These are phyloP conservation scores for Chironomus tepperi DNA, from an alignment of 1,140 invertebrate genomes.

Conservation along the genomic window DNA sequence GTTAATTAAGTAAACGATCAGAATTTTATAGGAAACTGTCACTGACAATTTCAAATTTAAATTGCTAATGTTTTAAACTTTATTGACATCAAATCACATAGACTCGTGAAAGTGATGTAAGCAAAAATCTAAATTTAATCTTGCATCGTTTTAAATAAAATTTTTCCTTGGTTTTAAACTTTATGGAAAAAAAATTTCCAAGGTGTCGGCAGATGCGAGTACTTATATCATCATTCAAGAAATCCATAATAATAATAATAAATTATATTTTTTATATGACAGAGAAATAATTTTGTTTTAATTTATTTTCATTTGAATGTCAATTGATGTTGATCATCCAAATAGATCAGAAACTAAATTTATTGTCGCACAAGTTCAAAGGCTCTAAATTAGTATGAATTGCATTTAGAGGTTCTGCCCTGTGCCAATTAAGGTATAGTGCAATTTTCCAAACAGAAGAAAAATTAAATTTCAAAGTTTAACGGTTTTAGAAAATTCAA, in stretches of 20 bases:
- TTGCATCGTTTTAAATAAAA: background rate
- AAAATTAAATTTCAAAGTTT: too few species aligned
- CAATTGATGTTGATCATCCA: background rate
- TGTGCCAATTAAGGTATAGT: background rate
- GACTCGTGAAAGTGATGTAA: conserved; percentile 20
- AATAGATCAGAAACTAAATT: conserved; percentile 6
- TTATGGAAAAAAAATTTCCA: background rate
- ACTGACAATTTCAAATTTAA: too few species aligned
- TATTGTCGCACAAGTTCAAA: conserved; percentile 11
- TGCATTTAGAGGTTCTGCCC: conserved; percentile 4
- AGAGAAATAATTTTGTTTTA: background rate
- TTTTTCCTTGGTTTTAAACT: background rate
- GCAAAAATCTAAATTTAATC: conserved; percentile 24
- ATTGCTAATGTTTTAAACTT: background rate
- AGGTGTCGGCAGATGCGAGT: conserved; percentile 20
- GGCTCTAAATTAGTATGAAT: background rate
- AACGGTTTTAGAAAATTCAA: too few species aligned
- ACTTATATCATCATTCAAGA: background rate
- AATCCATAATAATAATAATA: background rate
- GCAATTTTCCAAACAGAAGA: background rate
- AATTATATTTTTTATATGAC: too few species aligned
- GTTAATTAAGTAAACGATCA: too few species aligned
- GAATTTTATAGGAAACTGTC: too few species aligned
- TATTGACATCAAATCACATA: conserved; percentile 25
- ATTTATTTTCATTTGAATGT: conserved; percentile 17